Conservation (phyloP, 2,888 invertebrate species). For the Cephus pulcher region DNA sequence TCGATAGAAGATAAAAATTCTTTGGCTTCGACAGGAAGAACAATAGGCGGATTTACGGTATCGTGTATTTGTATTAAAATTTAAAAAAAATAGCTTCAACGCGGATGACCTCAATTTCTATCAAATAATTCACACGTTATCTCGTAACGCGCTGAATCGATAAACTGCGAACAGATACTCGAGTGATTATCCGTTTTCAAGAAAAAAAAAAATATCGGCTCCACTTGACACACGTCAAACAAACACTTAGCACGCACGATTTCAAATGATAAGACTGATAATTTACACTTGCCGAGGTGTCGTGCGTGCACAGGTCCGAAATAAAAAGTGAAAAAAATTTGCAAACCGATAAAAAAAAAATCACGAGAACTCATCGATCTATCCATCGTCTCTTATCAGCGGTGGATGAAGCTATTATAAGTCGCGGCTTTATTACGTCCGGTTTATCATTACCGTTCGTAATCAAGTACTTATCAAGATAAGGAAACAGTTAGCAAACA, state of each 20-base stretch:
- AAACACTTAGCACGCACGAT: background rate
- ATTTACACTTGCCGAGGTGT: constrained; percentile 19
- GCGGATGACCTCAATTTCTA: constrained; percentile 2
- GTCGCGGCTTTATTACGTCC: background rate
- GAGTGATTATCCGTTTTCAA: constrained; percentile 24
- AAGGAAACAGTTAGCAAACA: background rate
- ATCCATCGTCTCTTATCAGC: background rate
- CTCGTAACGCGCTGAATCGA: constrained; percentile 2
- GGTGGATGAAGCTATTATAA: background rate
- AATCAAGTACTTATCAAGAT: background rate
- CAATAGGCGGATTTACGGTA: background rate
- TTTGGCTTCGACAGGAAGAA: background rate
- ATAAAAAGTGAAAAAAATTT: background rate
- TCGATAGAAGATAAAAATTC: background rate
- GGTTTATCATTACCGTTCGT: background rate
- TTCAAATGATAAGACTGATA: constrained; percentile 5
- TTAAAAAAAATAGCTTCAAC: background rate
- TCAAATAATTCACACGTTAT: background rate
- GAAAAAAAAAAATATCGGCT: background rate
- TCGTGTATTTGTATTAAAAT: background rate
- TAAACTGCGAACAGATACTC: constrained; percentile 29
- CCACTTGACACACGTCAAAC: background rate
- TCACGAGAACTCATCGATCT: background rate
- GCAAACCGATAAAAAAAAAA: background rate
- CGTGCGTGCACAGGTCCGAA: constrained; percentile 11